These are phyloP conservation scores for Eidolon helvum DNA, from an alignment of 2,113 vertebrate genomes.

Conservation along the genomic window DNA sequence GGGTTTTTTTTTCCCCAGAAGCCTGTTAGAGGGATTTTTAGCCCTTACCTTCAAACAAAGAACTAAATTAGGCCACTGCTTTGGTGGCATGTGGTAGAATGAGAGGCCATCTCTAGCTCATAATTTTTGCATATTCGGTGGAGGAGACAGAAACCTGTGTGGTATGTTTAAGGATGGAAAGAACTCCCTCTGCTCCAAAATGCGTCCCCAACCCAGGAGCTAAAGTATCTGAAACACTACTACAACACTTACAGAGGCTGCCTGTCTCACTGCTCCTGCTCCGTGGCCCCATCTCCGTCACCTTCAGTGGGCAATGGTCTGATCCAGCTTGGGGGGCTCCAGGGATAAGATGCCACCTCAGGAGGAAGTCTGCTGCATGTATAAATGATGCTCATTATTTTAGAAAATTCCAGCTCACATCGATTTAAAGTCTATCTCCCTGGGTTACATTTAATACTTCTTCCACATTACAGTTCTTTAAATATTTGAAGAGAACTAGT, in stretches of 20 bases:
- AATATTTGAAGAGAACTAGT: background rate
- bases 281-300: background rate
- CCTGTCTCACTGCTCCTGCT: too few relatives aligned
- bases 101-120: background rate
- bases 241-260: background rate
- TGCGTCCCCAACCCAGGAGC: fast-evolving
- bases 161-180: background rate
- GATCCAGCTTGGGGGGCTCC: background rate
- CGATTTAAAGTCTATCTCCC: background rate
- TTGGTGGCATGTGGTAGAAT: conserved; percentile 31
- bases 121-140: background rate
- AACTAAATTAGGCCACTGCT: conserved; percentile 52
- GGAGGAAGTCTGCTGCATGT: background rate
- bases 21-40: conserved; percentile 55
- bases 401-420: background rate
- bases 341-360: too few relatives aligned
- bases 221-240: background rate
- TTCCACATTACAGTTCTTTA: background rate
- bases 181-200: background rate
- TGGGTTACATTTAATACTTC: background rate
- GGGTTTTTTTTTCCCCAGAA: conserved; percentile 68
- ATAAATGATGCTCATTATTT: background rate
- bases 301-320: background rate
- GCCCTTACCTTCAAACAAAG: conserved; percentile 60
- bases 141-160: background rate